Base-by-base conservation (phyloP, 2,888 invertebrate genomes). In the Priocnemis perturbator region DNA sequence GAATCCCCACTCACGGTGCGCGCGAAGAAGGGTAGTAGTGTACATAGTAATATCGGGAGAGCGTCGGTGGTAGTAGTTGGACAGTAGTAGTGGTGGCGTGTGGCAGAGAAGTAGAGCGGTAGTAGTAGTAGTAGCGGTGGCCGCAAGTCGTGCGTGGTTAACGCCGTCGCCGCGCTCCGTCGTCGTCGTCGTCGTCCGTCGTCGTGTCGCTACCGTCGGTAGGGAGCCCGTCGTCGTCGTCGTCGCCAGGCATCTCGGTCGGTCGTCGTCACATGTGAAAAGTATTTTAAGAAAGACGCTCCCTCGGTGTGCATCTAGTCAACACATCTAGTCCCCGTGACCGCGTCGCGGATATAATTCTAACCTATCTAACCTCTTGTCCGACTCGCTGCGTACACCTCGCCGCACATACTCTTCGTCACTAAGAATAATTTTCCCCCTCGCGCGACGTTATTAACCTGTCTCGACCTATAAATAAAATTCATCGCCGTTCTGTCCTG, bases 281-380 rank as follows among this genome's bases (percentile, higher is more conserved):
- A 76, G 79, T 82, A 84, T 82, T 83, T 83, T 82, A 79, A 81
- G 79, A 81, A 76, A 77, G 74, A 77, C 82, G 73, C 77, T 74
- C 73, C 60, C 61, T 64, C 66, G 70, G 76, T 67, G 67, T 79
- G 77, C 79, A 78, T 81, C 85, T 85, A 85, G 84, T 85, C 84
- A 85, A 78, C 82, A 75, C 76, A 76, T 84, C 84, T 82, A 84
- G 84, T 84, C 84, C 71, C 65, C 73, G 69, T 69, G 69, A 68
- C 52, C 66, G 60, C 70, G 64, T 63, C 64, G 77, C 65, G 75
- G 70, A 73, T 66, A 71, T 37, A 37, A 37, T 69, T 74, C 78
- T 76, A 78, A 76, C 78, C 76, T 78, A 78, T 66, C 78, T 59
- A 70, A 69, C 63, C 21, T 45, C 59, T 37, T 37, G 7, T 37